A percentile compares a stretch with the other conserved stretches of the same genome.
These are phyloP conservation scores for Calliphora vicina DNA, from an alignment of 1,140 invertebrate genomes.

Conservation along the genomic window DNA sequence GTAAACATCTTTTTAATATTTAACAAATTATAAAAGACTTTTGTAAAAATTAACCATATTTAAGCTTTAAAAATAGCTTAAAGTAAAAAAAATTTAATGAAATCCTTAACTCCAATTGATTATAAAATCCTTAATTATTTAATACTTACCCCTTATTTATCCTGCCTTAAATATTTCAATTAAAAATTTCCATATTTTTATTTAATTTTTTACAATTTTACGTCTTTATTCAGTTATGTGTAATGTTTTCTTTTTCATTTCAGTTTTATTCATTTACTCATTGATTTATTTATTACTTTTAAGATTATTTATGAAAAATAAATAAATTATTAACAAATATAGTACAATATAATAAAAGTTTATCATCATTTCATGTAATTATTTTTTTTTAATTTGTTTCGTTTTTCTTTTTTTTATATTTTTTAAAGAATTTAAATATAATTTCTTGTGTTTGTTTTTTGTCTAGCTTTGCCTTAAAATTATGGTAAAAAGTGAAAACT, in stretches of 20 bases:
- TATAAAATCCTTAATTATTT: too few species aligned
- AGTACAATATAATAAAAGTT: slow-evolving; percentile 26
- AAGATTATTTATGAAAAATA: slow-evolving; percentile 31
- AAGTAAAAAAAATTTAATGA: too few species aligned
- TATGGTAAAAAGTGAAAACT: background rate
- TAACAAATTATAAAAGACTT: too few species aligned
- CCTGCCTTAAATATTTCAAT: background rate
- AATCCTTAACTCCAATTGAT: too few species aligned
- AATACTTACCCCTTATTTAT: too few species aligned
- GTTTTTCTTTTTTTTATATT: slow-evolving; percentile 40
- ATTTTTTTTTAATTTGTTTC: slow-evolving; percentile 38
- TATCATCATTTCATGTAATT: background rate
- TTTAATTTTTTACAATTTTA: slow-evolving; percentile 23
- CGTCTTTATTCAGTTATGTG: background rate
- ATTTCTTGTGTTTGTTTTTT: background rate
- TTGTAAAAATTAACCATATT: too few species aligned
- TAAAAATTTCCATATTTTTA: background rate
- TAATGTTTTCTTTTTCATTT: background rate
- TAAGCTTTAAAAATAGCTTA: too few species aligned
- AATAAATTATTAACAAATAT: slow-evolving; percentile 33
- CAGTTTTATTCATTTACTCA: background rate
- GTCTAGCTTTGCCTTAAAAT: background rate
- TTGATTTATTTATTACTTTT: background rate
- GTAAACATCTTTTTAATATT: too few species aligned
- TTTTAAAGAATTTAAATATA: too few species aligned